These are phyloP conservation scores for Arizona elegans DNA, from an alignment of 2,113 vertebrate genomes.

Conservation along the genomic window DNA sequence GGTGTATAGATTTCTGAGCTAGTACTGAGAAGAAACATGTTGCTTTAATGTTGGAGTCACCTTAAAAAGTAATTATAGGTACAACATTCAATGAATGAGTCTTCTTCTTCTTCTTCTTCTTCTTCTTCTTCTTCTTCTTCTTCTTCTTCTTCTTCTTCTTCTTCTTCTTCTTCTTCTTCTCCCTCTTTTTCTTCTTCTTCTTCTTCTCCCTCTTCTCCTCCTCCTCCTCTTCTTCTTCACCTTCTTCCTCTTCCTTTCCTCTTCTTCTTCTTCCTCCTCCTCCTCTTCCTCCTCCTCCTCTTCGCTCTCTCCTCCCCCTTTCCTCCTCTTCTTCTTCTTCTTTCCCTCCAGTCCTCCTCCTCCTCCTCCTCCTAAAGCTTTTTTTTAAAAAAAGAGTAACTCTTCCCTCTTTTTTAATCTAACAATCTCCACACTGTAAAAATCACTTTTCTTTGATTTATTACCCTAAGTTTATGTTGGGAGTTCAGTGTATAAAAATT, in stretches of 20 bases:
- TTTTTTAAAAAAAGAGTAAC: neutral
- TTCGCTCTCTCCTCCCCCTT: too few relatives aligned
- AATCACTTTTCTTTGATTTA: neutral
- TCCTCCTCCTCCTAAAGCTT: neutral
- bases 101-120: neutral
- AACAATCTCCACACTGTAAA: neutral
- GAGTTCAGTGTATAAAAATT: neutral
- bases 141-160: too few relatives aligned
- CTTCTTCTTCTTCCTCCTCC: neutral
- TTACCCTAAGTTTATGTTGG: neutral
- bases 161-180: too few relatives aligned
- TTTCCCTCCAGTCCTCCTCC: too few relatives aligned
- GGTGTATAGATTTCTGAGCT: neutral
- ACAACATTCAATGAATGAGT: neutral
- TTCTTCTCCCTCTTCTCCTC: neutral
- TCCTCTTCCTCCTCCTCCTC: fast-evolving
- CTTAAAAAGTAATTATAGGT: neutral
- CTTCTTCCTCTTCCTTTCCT: too few relatives aligned
- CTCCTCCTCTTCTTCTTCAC: too few relatives aligned
- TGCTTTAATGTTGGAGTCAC: neutral
- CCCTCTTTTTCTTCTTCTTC: neutral
- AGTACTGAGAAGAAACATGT: neutral
- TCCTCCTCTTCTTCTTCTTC: too few relatives aligned
- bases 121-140: neutral
- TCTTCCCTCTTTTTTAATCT: neutral